Evolutionary conservation across 2,888 invertebrate species (phyloP).

Genomic region (Cosmopolites sordidus): DNA sequence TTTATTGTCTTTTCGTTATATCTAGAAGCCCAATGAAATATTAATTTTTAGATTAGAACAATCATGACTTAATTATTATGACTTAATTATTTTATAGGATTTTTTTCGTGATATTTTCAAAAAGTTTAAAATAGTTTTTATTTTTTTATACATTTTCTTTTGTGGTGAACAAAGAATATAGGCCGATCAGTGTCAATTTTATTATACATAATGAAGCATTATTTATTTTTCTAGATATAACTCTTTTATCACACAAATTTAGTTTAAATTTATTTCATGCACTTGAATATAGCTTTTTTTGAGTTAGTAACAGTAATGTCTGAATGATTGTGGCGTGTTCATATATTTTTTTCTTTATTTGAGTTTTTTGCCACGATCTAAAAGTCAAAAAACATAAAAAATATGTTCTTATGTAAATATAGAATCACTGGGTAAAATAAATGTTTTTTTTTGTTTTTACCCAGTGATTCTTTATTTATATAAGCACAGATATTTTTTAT

Average conservation of each 20-base stretch:
- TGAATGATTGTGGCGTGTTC: too few relatives aligned
- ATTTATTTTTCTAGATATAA: slow-evolving; percentile 21
- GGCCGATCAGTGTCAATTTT: slow-evolving; percentile 49
- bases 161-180: slow-evolving; percentile 28
- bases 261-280: slow-evolving; percentile 18
- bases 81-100: slow-evolving; percentile 23
- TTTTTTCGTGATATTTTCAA: slow-evolving; percentile 18
- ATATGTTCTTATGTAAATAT: too few relatives aligned
- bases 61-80: slow-evolving; percentile 20
- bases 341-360: too few relatives aligned
- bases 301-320: slow-evolving; percentile 34
- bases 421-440: too few relatives aligned
- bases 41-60: slow-evolving; percentile 11
- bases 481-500: too few relatives aligned
- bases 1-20: too few relatives aligned
- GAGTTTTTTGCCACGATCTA: too few relatives aligned
- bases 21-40: slow-evolving; percentile 3
- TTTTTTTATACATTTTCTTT: slow-evolving; percentile 19
- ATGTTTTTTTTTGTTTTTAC: too few relatives aligned
- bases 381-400: too few relatives aligned
- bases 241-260: slow-evolving; percentile 20
- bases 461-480: too few relatives aligned
- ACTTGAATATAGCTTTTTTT: slow-evolving; percentile 33
- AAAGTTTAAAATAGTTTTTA: slow-evolving; percentile 25
- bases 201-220: slow-evolving; percentile 42